Base-by-base conservation (phyloP, 2,113 vertebrate genomes). In the Eretmochelys imbricata region DNA sequence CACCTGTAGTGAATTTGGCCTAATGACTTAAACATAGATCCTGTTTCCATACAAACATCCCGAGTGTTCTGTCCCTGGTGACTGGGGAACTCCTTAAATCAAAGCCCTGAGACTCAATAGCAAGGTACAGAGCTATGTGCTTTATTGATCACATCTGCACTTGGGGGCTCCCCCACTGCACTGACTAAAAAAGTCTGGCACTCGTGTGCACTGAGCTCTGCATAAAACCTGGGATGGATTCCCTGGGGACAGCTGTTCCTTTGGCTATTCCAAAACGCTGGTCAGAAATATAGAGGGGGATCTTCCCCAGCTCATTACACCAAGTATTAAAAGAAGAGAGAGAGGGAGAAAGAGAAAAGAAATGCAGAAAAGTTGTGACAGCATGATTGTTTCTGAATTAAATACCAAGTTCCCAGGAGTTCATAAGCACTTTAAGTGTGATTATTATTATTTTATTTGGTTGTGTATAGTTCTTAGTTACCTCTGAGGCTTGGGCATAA, bases 1-100 rank as follows among this genome's bases (percentile, higher is more conserved):
- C 97, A 97, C 97, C 96, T 97, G 96, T 90, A 94, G 85, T 20
- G 92, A 95, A 95, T 97, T 97, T 97, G 96, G 93, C 90, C 95
- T 97, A 94, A 97, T 92, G 96, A 91, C 94, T 97, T 96, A 95
- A 97, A 88, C 96, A 97, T 90, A 95, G 97, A 96, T 95, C 96
- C 95, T 84, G 94, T 97, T 97, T 96, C 97, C 97, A 97, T 89
- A 96, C 97, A 96, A 87, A 95, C 94, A 92, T 96, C 94, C 95
- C 95, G 4, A 94, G 89, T 88, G 95, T 85, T 96, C 95, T 54
- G 87, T 95, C 93, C 96, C 96, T 93, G 94, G 57, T 62, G 97
- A 96, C 35, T 3, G 87, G 91, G 89, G 96, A 96, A 97, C 97
- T 93, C 96, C 97, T 95, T 95, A 95, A 97, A 96, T 96, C 93